Evolutionary conservation across 2,113 vertebrate genomes (phyloP), one percentile per base, ranked within the genome.

Genomic region (Cavia porcellus): DNA sequence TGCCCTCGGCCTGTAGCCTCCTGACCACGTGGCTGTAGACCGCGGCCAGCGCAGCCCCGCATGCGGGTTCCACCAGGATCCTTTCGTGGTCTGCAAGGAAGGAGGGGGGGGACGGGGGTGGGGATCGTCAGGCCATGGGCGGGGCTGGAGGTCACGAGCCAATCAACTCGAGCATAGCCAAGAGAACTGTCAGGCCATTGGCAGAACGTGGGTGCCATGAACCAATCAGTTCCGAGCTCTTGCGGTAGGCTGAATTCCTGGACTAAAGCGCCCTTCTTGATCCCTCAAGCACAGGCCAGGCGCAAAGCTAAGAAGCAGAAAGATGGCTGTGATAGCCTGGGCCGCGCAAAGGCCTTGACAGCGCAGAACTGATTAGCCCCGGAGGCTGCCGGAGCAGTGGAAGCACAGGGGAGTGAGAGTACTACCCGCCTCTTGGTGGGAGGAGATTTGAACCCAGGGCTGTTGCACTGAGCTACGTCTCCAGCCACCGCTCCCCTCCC

Each of bases 31-130:
- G 95, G 35, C 99, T 98, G 98, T 99, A 99, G 72, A 99, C 98
- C 0, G 98, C 99, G 0, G 99, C 98, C 97, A 99, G 98, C 20
- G 99, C 99, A 0, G 99, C 99, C 0, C 99, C 99, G 0, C 99
- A 99, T 5, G 99, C 99, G 0, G 99, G 99, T 95, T 99, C 99
- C 98, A 99, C 99, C 96, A 99, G 97, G 94, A 99, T 98, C 98
- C 99, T 99, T 98, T 99, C 99, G 1, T 99, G 99, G 74, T 99
- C 99, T 99, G 98, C 42, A 50, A 4, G 82, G n/a, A 64, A 20
- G 20, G 42, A 50, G 35, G 0, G 0, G 11, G 25, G 35, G 17
- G 0, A 15, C 47, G 66, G 66, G 57, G 2, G 3, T 59, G 66
- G 66, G 57, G 2, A 4, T 59, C 0, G 0, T 2, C 0, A 7